Percentiles rank a stretch among this genome's conserved stretches.
Conservation (phyloP, 2,888 invertebrate species). For the Ophioninae sp. region DNA sequence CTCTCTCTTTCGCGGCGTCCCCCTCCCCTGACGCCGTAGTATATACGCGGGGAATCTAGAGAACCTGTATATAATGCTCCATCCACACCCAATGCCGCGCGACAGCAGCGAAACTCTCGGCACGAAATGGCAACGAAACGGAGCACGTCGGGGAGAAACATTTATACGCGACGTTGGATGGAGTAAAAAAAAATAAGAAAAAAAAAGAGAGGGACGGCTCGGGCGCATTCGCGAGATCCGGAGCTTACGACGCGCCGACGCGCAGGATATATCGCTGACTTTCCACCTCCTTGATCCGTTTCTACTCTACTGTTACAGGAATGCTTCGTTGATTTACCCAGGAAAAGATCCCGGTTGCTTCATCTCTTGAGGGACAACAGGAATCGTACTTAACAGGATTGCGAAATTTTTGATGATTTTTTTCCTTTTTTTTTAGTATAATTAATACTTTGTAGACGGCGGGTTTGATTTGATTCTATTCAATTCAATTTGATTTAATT, state of each 20-base stretch:
- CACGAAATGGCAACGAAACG: slow-evolving; percentile 36
- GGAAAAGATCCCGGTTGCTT: slow-evolving; percentile 4
- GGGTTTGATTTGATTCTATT: too few species aligned
- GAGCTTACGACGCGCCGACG: slow-evolving; percentile 36
- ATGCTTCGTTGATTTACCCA: slow-evolving; percentile 7
- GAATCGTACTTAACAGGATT: too few species aligned
- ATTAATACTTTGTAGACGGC: too few species aligned
- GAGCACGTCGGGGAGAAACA: slow-evolving; percentile 18
- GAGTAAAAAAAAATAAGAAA: slow-evolving; percentile 5
- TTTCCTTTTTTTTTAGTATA: too few species aligned
- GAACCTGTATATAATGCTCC: slow-evolving; percentile 35
- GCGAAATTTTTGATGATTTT: too few species aligned
- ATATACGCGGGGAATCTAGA: slow-evolving; percentile 30
- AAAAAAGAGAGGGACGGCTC: not conserved
- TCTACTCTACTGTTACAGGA: not conserved
- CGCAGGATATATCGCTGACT: slow-evolving; percentile 36
- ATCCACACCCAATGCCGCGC: slow-evolving; percentile 45
- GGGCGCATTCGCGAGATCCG: slow-evolving; percentile 30
- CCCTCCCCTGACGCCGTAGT: not conserved
- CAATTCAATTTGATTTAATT: too few species aligned
- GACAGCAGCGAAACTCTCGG: slow-evolving; percentile 55
- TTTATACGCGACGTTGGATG: slow-evolving; percentile 16
- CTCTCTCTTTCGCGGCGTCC: slow-evolving; percentile 2
- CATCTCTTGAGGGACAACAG: not conserved
- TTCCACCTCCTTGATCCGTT: not conserved